Percentiles rank a stretch among this genome's conserved stretches.
phyloP scores from a whole-genome alignment of 37 sponge, comb jelly and placozoan genomes.

The Halisarca cf. caerulea region DNA sequence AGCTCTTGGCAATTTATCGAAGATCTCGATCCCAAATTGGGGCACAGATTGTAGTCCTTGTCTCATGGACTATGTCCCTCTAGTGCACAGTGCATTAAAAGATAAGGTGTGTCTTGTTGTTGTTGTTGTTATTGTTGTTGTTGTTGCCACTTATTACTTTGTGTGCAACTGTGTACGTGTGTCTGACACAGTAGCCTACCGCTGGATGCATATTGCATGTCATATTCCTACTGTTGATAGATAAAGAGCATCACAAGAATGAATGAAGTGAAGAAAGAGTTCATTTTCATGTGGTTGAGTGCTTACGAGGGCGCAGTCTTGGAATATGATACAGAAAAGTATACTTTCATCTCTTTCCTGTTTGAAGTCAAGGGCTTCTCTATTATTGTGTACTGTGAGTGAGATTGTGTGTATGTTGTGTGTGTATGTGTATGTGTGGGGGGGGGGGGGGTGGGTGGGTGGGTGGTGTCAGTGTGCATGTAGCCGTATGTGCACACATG shows the following conservation, averaged over 20 bases:
- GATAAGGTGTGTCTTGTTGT: conserved; percentile 39
- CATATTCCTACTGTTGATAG: background rate
- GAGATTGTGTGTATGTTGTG: background rate
- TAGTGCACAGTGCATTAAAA: conserved; percentile 51
- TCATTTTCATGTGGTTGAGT: conserved; percentile 54
- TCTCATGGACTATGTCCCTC: conserved; percentile 81
- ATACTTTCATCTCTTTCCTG: conserved; percentile 61
- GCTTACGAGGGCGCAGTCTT: conserved; percentile 61
- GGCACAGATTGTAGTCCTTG: conserved; percentile 46
- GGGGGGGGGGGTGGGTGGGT: background rate
- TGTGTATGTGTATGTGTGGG: background rate
- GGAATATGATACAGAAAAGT: conserved; percentile 83
- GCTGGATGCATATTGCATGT: no score
- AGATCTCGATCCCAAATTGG: conserved; percentile 62
- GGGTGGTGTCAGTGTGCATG: background rate
- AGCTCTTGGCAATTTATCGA: conserved; percentile 37
- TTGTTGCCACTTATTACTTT: no score
- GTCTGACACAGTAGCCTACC: no score
- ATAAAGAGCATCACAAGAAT: conserved; percentile 31
- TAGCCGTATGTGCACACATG: background rate
- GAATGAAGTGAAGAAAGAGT: conserved; percentile 67
- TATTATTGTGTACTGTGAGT: conserved; percentile 44
- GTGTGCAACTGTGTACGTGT: background rate
- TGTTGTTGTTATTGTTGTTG: background rate
- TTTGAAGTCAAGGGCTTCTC: conserved; percentile 72